Evolutionary conservation across 2,797 vertebrate genomes (phyloP).

Genomic region (Rhinoraja longicauda): DNA sequence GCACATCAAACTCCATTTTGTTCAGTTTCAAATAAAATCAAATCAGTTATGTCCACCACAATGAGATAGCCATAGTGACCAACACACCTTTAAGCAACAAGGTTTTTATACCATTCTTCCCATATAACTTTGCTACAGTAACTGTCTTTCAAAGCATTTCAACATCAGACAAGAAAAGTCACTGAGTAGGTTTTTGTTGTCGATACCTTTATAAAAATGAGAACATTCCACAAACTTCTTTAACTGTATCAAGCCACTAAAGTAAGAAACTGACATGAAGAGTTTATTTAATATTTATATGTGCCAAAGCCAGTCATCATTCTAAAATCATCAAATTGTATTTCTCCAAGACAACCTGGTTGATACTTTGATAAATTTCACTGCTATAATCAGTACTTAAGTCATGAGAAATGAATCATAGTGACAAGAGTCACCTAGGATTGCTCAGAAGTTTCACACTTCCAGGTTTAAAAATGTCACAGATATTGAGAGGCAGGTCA

Average conservation of each 20-base stretch:
- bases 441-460: slow-evolving; percentile 1
- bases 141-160: background rate
- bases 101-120: background rate
- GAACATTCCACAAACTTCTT: background rate
- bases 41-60: background rate
- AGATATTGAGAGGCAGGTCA: background rate
- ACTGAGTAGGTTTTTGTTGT: background rate
- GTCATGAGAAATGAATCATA: slow-evolving; percentile 12
- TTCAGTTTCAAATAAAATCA: background rate
- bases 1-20: background rate
- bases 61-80: background rate
- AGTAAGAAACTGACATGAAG: background rate
- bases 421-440: background rate
- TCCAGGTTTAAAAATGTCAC: background rate
- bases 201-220: background rate
- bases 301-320: background rate
- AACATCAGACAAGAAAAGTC: background rate
- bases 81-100: background rate
- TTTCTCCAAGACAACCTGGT: background rate
- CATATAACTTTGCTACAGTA: background rate
- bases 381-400: background rate
- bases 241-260: background rate
- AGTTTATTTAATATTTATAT: background rate
- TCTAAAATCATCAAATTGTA: background rate
- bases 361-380: background rate